Base-by-base conservation (phyloP, 2,797 vertebrate genomes). In the Leptoclinus maculatus region DNA sequence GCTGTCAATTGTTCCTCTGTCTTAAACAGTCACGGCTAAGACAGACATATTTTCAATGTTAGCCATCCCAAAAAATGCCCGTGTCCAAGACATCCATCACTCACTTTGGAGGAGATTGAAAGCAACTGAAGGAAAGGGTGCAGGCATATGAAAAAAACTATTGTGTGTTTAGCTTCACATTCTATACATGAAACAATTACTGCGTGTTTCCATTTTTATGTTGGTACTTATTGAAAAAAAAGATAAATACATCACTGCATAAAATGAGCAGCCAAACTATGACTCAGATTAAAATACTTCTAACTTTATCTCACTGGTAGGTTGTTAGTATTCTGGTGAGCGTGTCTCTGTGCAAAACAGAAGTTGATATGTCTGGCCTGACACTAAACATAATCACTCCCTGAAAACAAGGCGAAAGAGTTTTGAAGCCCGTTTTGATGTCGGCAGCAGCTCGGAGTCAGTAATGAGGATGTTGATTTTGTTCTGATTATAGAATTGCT, bases 391-490 rank as follows among this genome's bases (percentile, higher is more conserved):
- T 89, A 88, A 92, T 90, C 86, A 84, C 77, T 82, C 66, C 43
- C 82, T 65, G 77, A 82, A 91, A 91, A 90, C 83, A 90, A 88
- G 87, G 57, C 60, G 67, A 66, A 64, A 82, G 84, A 88, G 81
- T 87, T 88, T 87, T 80, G 80, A 89, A 88, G 74, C 76, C 47
- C 47, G 78, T 86, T 91, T 85, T 91, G 85, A 90, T 88, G 88
- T 82, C 4, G 59, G 90, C 89, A 79, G 85, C 85, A 83, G 90
- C 89, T 89, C 25, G 66, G 87, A 91, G 87, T 88, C 85, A 68
- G 86, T 94, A 93, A 94, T 93, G 93, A 93, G 92, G 89, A 92
- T 93, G 91, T 89, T 92, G 92, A 94, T 92, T 94, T 92, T 87
- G 84, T 83, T 93, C 77, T 90, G 90, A 93, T 94, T 92, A 91